Percentiles rank a stretch among this genome's conserved stretches.
Conservation (phyloP, 2,888 invertebrate genomes). For the Ophion ellenae region DNA sequence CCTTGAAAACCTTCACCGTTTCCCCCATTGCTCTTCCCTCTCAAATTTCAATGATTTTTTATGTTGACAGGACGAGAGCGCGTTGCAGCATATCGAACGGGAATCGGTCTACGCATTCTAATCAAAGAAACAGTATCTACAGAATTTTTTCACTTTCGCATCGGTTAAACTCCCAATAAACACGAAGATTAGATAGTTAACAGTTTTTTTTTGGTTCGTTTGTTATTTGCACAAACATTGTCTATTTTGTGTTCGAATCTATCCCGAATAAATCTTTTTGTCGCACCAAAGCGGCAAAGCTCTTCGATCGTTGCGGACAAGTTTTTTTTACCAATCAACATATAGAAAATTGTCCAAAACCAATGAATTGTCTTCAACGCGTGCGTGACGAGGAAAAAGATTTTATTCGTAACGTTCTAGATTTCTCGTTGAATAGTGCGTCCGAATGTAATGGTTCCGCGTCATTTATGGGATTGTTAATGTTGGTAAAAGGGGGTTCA, state of each 20-base stretch:
- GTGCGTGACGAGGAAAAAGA: neutral
- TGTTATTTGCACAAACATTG: neutral
- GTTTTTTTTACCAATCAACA: neutral
- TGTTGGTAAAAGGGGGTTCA: neutral
- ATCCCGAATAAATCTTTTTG: neutral
- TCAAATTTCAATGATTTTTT: conserved; percentile 54
- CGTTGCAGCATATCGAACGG: conserved; percentile 38
- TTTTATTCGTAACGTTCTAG: neutral
- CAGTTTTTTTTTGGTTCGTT: neutral
- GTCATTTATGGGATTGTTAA: neutral
- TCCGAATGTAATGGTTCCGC: no score
- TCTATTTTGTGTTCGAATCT: neutral
- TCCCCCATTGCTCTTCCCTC: conserved; percentile 11
- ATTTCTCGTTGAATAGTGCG: neutral
- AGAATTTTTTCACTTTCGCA: conserved; percentile 34
- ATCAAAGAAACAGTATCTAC: conserved; percentile 61
- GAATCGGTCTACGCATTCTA: conserved; percentile 30
- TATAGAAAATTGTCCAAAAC: neutral
- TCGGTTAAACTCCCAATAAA: conserved; percentile 15
- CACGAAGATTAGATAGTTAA: neutral
- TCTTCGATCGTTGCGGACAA: neutral
- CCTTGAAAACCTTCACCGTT: conserved; percentile 27
- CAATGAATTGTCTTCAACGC: neutral
- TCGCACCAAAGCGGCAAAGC: neutral
- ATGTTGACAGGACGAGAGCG: conserved; percentile 60